Evolutionary conservation across 1,140 invertebrate species (phyloP), one percentile per base, ranked within the genome.

Genomic region (Bacillus rossius): DNA sequence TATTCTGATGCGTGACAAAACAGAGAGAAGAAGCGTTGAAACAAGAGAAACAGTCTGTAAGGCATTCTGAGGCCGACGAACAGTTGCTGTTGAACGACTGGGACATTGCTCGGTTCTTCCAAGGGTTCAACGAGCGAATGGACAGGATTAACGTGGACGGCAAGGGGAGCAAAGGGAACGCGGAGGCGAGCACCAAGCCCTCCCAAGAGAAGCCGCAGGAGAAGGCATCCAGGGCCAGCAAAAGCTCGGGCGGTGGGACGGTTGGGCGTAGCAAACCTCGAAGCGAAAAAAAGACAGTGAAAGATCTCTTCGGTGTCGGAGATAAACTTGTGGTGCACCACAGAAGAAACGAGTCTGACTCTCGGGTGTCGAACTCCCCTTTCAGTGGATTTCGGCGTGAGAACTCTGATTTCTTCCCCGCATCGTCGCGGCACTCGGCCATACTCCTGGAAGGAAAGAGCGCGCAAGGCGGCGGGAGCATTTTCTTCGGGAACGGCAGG

Each of bases 51-150:
- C 49, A 51, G 23, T 67, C 60, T 63, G 72, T 74, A 69, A 52
- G 77, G 59, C 69, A 70, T 57, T 79, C 77, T 10, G 83, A 86
- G 62, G 75, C 81, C 62, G 85, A 87, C 65, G 86, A 88, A 72
- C 83, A 85, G 42, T 82, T 84, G 37, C 78, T 91, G 26, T 75
- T 91, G 47, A 86, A 87, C 72, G 88, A 91, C 61, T 91, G 88
- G 88, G 86, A 91, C 73, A 86, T 91, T 74, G 84, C 86, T 61
- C 82, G 84, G 71, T 90, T 91, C 78, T 90, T 92, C 71, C 85
- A 87, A 64, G 80, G 77, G 23, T 79, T 77, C 69, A 76, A 73
- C 64, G 75, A 75, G 62, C 69, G 48, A 22, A 19, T 48, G 14
- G 57, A 61, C 4, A 63, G 61, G 14, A 54, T 42, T 22, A 54